Conservation (phyloP, 2,797 vertebrate species). For the Eospalax fontanierii region DNA sequence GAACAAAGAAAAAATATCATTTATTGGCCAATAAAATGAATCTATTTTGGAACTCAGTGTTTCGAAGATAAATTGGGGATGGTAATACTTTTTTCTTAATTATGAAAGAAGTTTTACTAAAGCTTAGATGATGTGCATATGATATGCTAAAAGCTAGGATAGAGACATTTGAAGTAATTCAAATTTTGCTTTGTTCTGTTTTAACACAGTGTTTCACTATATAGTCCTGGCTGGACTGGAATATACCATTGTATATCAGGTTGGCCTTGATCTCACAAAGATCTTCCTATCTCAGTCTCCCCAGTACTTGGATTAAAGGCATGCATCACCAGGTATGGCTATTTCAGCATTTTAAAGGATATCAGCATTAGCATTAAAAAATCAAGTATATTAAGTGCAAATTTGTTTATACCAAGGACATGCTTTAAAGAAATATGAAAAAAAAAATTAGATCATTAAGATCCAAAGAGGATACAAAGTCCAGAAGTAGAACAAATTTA, state of each 20-base stretch:
- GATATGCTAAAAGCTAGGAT: not conserved
- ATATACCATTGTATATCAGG: too few relatives aligned
- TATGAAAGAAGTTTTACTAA: not conserved
- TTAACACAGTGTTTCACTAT: too few relatives aligned
- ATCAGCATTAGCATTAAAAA: not conserved
- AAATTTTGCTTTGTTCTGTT: not conserved
- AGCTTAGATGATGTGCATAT: not conserved
- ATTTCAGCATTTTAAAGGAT: not conserved
- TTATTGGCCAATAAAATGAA: conserved; percentile 36
- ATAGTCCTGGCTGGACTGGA: too few relatives aligned
- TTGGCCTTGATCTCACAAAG: too few relatives aligned
- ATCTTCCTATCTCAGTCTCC: too few relatives aligned
- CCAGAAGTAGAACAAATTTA: not conserved
- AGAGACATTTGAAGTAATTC: not conserved
- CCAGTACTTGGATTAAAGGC: too few relatives aligned
- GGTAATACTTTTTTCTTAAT: not conserved
- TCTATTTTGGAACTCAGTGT: not conserved
- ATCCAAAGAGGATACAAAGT: not conserved
- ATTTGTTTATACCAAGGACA: not conserved
- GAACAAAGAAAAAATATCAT: not conserved
- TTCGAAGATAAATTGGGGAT: not conserved
- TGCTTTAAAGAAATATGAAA: not conserved
- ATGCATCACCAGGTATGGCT: too few relatives aligned
- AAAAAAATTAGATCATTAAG: not conserved
- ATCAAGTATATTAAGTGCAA: not conserved